Conservation (phyloP, 2,888 invertebrate genomes). For the Ypsolopha sequella region DNA sequence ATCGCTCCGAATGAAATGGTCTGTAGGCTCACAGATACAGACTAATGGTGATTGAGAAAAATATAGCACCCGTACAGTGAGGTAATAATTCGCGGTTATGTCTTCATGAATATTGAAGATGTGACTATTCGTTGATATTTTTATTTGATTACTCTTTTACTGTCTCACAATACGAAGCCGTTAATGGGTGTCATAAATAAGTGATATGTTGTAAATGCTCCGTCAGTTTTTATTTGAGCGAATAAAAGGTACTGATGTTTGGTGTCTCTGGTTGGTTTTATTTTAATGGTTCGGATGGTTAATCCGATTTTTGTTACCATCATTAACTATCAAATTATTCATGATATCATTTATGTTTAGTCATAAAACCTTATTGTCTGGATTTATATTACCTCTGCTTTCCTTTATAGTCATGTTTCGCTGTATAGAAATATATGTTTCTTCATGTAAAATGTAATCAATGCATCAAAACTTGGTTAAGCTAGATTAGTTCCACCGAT, state of each 20-base stretch:
- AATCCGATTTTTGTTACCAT: background rate
- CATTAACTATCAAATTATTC: background rate
- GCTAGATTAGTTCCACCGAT: no score
- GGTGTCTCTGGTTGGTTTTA: background rate
- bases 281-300: background rate
- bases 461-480: no score
- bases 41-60: constrained; percentile 71
- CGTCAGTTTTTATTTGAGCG: constrained; percentile 19
- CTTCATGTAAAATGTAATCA: no score
- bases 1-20: constrained; percentile 48
- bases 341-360: background rate
- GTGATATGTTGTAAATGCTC: constrained; percentile 13
- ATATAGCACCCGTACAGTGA: constrained; percentile 49
- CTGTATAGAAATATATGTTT: no score
- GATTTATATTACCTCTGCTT: no score
- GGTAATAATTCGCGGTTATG: constrained; percentile 61
- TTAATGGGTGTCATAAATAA: constrained; percentile 41
- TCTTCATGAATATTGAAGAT: constrained; percentile 70
- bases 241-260: constrained; percentile 10
- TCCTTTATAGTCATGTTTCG: no score
- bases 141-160: constrained; percentile 50
- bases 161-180: constrained; percentile 22
- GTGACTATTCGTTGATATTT: constrained; percentile 38
- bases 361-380: no score
- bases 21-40: constrained; percentile 59